Base-by-base conservation (phyloP, 2,113 vertebrate species). In the Pithys albifrons region DNA sequence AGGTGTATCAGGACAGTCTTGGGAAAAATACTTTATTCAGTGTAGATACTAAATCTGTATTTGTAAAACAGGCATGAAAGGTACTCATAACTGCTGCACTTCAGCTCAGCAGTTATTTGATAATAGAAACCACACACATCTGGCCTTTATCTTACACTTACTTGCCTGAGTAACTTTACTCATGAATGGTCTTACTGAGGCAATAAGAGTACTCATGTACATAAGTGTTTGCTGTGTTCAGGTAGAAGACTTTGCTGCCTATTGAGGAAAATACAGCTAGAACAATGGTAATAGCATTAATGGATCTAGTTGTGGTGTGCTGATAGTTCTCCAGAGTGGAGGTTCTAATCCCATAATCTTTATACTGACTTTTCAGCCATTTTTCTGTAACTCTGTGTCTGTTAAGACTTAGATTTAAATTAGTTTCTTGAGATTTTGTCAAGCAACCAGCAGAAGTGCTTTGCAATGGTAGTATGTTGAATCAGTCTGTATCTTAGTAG, bases 21-120 rank as follows among this genome's bases (percentile, higher is more conserved):
- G 90, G 79, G 93, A 94, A 94, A 91, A 91, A 62, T 85, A 55
- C 70, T 83, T 93, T 52, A 52, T 72, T 70, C 33, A 24, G 46
- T 73, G 64, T 70, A 77, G 37, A 28, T 88, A 59, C 43, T 55
- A 71, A 89, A n/a, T 51, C 46, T 83, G 7, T 95, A 31, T 91
- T 87, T 95, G 66, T 85, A 54, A 73, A 88, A 79, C 23, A 83
- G 43, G 41, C 18, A 73, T 64, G 58, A n/a, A 46, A 46, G 20
- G 46, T 87, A 51, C 74, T 97, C 27, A 6, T 5, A 72, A 46
- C 70, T 12, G 16, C 58, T 89, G 66, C 51, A 73, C 55, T 93
- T 91, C 10, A 78, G 11, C 61, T 91, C 65, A 62, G 83, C 54
- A 85, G 39, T 54, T 29, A 35, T 93, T 72, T 82, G 75, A 61